Evolutionary conservation across 2,113 vertebrate genomes (phyloP).

Genomic region (Edolisoma coerulescens): DNA sequence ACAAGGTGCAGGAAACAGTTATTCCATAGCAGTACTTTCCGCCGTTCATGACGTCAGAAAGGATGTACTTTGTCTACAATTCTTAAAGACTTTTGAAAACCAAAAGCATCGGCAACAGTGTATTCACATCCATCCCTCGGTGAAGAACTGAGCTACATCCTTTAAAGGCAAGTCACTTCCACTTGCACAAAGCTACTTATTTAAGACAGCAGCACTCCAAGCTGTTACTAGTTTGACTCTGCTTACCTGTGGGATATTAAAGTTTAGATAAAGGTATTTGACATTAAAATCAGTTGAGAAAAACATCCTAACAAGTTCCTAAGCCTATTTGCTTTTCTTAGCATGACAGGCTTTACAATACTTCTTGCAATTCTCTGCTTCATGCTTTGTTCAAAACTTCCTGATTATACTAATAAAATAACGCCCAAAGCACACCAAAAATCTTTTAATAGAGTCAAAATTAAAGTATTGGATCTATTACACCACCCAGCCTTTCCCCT

Average conservation of each 20-base stretch:
- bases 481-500: slow-evolving; percentile 14
- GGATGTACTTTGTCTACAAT: neutral
- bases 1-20: neutral
- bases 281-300: neutral
- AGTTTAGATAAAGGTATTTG: neutral
- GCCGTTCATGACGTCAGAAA: fast-evolving
- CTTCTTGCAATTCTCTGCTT: neutral
- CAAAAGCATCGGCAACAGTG: neutral
- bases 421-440: neutral
- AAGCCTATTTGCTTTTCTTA: neutral
- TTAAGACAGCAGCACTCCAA: neutral
- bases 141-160: neutral
- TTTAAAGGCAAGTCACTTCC: neutral
- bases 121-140: neutral
- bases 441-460: slow-evolving; percentile 16
- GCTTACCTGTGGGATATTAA: neutral
- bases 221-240: neutral
- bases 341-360: neutral
- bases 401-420: slow-evolving; percentile 19
- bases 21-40: fast-evolving
- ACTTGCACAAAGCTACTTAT: neutral
- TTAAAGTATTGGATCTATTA: slow-evolving; percentile 21
- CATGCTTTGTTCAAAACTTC: neutral
- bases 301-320: neutral
- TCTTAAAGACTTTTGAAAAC: neutral